phyloP scores from a whole-genome alignment of 2,797 vertebrate species.

The Danio tinwini region DNA sequence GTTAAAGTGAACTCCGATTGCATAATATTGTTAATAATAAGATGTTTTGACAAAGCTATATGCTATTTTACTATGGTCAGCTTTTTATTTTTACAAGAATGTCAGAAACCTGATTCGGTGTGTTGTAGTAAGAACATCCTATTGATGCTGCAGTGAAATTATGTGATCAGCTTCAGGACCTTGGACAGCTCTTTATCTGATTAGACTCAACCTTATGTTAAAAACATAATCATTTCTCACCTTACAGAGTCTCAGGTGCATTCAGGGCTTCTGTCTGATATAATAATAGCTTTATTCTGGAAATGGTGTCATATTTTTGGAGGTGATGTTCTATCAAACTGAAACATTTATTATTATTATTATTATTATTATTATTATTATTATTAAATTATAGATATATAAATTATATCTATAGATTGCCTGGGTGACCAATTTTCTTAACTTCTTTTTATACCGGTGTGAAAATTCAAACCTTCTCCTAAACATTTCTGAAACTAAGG shows the following conservation, averaged over 20 bases:
- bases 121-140: slow-evolving; percentile 2
- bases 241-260: background rate
- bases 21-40: background rate
- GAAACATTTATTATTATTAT: no score
- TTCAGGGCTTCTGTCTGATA: background rate
- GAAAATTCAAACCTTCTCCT: no score
- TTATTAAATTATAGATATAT: no score
- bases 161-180: slow-evolving; percentile 64
- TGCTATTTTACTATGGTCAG: background rate
- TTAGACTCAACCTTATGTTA: slow-evolving; percentile 49
- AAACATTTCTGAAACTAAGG: no score
- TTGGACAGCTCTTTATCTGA: slow-evolving; percentile 57
- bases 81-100: background rate
- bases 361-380: no score
- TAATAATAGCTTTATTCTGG: background rate
- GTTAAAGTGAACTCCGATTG: no score
- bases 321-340: slow-evolving; percentile 1
- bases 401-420: no score
- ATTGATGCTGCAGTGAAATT: slow-evolving; percentile 46
- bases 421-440: no score
- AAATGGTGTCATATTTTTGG: background rate
- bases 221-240: slow-evolving; percentile 40
- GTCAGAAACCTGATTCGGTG: background rate
- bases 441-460: no score
- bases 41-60: background rate